Percentiles rank a stretch among this genome's conserved stretches.
phyloP scores from a whole-genome alignment of 2,797 vertebrate genomes.

The Megaceryle alcyon region DNA sequence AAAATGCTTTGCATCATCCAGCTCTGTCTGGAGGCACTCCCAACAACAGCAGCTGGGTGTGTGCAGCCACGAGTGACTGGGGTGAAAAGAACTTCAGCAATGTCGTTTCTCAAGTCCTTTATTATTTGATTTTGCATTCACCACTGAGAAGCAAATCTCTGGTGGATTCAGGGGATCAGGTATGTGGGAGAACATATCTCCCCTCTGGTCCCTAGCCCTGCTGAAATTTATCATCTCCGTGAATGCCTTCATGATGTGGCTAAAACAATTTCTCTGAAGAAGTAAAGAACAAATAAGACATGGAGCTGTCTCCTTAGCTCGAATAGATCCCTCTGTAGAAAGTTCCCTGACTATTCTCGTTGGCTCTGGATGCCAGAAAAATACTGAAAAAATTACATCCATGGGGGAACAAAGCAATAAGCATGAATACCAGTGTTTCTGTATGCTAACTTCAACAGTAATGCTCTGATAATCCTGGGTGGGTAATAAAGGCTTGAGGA shows the following conservation, averaged over 20 bases:
- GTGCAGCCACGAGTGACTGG: not conserved
- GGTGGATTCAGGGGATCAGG: not conserved
- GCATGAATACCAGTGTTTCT: not conserved
- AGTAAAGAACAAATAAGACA: not conserved
- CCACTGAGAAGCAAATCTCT: not conserved
- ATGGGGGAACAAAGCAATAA: not conserved
- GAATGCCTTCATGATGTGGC: not conserved
- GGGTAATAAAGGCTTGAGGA: not conserved
- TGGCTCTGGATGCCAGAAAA: not conserved
- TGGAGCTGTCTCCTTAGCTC: not conserved
- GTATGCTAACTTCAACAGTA: not conserved
- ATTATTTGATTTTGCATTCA: not conserved
- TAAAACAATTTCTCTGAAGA: not conserved
- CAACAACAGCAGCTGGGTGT: constrained; percentile 12
- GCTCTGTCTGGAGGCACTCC: constrained; percentile 21
- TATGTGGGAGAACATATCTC: not conserved
- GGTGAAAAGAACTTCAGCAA: constrained; percentile 12
- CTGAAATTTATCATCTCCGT: not conserved
- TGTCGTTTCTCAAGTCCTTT: not conserved
- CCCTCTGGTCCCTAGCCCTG: not conserved
- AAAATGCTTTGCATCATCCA: constrained; percentile 4
- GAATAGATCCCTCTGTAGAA: not conserved
- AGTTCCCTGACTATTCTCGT: not conserved
- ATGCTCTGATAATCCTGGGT: not conserved
- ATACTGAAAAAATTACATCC: not conserved